Percentiles rank a stretch among this genome's conserved stretches.
Evolutionary conservation across 1,140 invertebrate species (phyloP).

Genomic region (Drosophila nigromelanica): DNA sequence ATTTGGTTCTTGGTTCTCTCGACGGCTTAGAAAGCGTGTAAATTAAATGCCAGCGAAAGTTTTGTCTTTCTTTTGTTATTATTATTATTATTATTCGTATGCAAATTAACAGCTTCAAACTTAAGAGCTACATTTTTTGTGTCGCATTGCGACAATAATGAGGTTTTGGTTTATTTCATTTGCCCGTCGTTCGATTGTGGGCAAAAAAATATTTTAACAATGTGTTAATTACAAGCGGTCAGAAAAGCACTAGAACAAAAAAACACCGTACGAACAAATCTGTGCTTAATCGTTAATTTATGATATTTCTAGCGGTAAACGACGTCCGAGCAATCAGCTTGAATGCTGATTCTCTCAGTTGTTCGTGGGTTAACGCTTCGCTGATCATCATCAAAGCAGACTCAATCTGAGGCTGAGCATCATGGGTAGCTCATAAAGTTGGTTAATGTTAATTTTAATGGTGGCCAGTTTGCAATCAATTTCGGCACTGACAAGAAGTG

Average conservation of each 20-base stretch:
- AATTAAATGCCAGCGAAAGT: slow-evolving; percentile 49
- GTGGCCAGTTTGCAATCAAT: slow-evolving; percentile 13
- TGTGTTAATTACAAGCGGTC: slow-evolving; percentile 69
- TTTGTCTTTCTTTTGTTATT: slow-evolving; percentile 10
- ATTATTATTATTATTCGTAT: slow-evolving; percentile 68
- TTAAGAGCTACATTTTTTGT: slow-evolving; percentile 38
- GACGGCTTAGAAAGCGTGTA: slow-evolving; percentile 72
- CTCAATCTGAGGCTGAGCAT: slow-evolving; percentile 1
- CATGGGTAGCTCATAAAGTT: slow-evolving; percentile 65
- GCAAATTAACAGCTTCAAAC: slow-evolving; percentile 57
- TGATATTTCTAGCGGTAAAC: slow-evolving; percentile 77
- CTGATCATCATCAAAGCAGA: slow-evolving; percentile 42
- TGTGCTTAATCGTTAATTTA: slow-evolving; percentile 81
- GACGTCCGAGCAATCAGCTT: slow-evolving; percentile 63
- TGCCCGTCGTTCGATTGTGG: slow-evolving; percentile 3
- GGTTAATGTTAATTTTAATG: slow-evolving; percentile 7
- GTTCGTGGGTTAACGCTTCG: slow-evolving; percentile 51
- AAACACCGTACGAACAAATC: slow-evolving; percentile 66
- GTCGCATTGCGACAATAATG: slow-evolving; percentile 64
- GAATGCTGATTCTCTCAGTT: slow-evolving; percentile 14
- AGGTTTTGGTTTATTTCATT: slow-evolving; percentile 34
- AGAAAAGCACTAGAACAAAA: background rate
- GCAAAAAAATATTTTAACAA: slow-evolving; percentile 69
- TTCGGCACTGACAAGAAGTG: slow-evolving; percentile 41
- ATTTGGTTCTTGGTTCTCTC: slow-evolving; percentile 45